A percentile compares a stretch with the other conserved stretches of the same genome.
These are phyloP conservation scores for Belgica antarctica DNA, from an alignment of 2,888 invertebrate species.

Conservation along the genomic window DNA sequence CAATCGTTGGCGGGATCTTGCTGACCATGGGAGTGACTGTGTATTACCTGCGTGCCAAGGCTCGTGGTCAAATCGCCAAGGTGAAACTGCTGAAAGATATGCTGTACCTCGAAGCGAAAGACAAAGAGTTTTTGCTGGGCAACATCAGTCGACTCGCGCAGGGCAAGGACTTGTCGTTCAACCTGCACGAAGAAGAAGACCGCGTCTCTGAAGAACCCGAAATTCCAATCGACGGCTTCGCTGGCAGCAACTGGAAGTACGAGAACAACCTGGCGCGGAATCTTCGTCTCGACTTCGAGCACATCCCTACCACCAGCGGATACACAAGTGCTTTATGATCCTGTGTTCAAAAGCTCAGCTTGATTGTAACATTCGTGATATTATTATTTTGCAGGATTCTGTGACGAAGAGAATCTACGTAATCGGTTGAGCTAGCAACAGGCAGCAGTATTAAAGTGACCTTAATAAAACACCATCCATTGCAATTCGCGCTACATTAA, in stretches of 20 bases:
- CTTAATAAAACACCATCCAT: slow-evolving; percentile 41
- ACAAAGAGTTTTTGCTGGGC: slow-evolving; percentile 67
- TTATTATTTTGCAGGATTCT: slow-evolving; percentile 38
- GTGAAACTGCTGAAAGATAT: slow-evolving; percentile 63
- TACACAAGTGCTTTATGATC: slow-evolving; percentile 39
- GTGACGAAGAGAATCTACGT: slow-evolving; percentile 38
- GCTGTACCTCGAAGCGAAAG: slow-evolving; percentile 65
- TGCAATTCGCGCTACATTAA: slow-evolving; percentile 14
- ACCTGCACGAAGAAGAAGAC: slow-evolving; percentile 45
- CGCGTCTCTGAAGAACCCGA: slow-evolving; percentile 9
- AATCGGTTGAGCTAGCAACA: slow-evolving; percentile 30
- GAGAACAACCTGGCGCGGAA: slow-evolving; percentile 40
- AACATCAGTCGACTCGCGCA: slow-evolving; percentile 63
- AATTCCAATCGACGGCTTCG: slow-evolving; percentile 40
- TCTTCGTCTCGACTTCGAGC: slow-evolving; percentile 38
- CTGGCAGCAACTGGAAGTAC: slow-evolving; percentile 38
- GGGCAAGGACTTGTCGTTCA: slow-evolving; percentile 57
- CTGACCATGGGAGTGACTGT: slow-evolving; percentile 62
- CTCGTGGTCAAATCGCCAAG: slow-evolving; percentile 62
- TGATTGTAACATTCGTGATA: background rate
- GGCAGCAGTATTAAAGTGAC: slow-evolving; percentile 43
- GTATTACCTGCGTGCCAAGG: slow-evolving; percentile 64
- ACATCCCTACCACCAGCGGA: slow-evolving; percentile 37
- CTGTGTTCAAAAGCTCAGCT: background rate
- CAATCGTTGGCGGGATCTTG: slow-evolving; percentile 61